Percentiles rank a stretch among this genome's conserved stretches.
Evolutionary conservation across 2,797 vertebrate genomes (phyloP).

Genomic region (Ctenopoma multispine): DNA sequence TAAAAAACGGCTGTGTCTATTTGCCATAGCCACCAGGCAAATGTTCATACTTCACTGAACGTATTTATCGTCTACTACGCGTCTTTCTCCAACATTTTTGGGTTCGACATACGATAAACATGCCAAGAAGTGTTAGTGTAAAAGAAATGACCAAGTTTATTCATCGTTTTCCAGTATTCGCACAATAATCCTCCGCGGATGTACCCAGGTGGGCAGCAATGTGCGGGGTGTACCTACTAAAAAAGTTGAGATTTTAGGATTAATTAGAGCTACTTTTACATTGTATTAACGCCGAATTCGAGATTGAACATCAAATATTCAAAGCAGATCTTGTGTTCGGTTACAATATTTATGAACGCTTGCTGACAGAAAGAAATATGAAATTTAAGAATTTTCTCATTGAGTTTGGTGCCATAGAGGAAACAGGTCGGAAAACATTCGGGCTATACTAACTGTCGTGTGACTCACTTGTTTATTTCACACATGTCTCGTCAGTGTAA

Average conservation of each 20-base stretch:
- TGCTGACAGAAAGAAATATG: neutral
- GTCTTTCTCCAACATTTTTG: rapidly evolving
- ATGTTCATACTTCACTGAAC: slow-evolving; percentile 16
- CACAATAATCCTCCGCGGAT: slow-evolving; percentile 22
- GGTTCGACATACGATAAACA: slow-evolving; percentile 3
- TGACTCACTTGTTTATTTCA: neutral
- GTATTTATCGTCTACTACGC: neutral
- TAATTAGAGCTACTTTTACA: neutral
- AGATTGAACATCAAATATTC: rapidly evolving
- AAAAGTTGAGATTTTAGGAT: slow-evolving; percentile 50
- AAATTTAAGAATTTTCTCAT: neutral
- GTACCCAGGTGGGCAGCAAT: slow-evolving; percentile 29
- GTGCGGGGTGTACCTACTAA: slow-evolving; percentile 4
- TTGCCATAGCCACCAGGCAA: neutral
- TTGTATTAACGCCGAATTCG: slow-evolving; percentile 32
- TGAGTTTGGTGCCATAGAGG: slow-evolving; percentile 28
- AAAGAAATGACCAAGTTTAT: neutral
- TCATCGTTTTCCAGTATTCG: neutral
- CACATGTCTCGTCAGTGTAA: neutral
- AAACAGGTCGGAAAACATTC: slow-evolving; percentile 9
- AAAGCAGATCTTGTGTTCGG: rapidly evolving
- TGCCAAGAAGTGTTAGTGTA: neutral
- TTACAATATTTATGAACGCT: rapidly evolving
- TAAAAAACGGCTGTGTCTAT: slow-evolving; percentile 3
- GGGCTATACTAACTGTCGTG: slow-evolving; percentile 9